Conservation (phyloP, 2,113 vertebrate species). For the Penelope pileata region DNA sequence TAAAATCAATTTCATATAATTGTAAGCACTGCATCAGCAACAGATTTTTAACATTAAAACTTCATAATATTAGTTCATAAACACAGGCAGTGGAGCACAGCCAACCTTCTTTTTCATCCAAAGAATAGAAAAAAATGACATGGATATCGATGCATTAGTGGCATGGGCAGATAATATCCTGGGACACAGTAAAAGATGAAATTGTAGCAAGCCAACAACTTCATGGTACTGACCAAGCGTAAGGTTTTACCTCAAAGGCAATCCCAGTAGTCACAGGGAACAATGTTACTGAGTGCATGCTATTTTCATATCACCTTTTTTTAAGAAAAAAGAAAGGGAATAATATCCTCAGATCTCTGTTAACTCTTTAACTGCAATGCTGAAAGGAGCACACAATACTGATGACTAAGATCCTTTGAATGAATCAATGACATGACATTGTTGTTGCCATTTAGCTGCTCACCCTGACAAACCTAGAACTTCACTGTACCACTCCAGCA, state of each 20-base stretch:
- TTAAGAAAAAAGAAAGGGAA: background rate
- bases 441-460: background rate
- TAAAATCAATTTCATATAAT: background rate
- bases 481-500: background rate
- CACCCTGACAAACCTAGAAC: background rate
- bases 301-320: background rate
- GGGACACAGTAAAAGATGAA: background rate
- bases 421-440: background rate
- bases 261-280: background rate
- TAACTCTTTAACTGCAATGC: background rate
- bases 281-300: background rate
- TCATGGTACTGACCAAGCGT: background rate
- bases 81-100: background rate
- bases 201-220: background rate
- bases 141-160: background rate
- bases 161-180: background rate
- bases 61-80: slow-evolving; percentile 16
- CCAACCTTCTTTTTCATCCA: background rate
- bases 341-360: background rate
- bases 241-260: background rate
- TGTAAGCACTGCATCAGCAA: background rate
- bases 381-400: background rate
- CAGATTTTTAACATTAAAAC: slow-evolving; percentile 1
- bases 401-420: background rate
- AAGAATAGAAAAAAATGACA: slow-evolving; percentile 6